Base-by-base conservation (phyloP, 2,113 vertebrate species). In the Chamaetylas fuelleborni region DNA sequence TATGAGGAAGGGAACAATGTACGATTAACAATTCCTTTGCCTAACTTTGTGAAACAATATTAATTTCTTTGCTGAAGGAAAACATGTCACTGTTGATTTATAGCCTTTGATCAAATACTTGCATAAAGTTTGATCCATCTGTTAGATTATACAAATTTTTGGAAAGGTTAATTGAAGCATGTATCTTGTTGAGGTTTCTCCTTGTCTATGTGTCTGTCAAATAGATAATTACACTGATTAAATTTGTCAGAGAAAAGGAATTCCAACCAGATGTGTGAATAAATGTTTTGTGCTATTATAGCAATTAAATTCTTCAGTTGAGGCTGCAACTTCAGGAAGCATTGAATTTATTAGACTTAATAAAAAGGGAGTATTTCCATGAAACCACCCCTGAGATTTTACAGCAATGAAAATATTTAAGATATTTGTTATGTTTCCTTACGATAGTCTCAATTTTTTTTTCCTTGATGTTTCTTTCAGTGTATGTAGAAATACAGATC, bases 281-380 rank as follows among this genome's bases (percentile, higher is more conserved):
- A 82, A 84, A 88, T 80, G 31, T 78, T 95, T 96, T 80, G 72
- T 88, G 56, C 60, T 69, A 40, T 82, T 94, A 69, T 19, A 94
- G 56, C 76, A 94, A 96, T 95, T 95, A 93, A 93, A 94, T 81
- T 91, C 60, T 93, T 92, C 45, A 51, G 47, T 86, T 95, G 79
- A 88, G 29, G 26, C 85, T 80, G 43, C 58, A 88, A 10, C 47
- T 95, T 88, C 67, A 88, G 93, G 89, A 96, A 96, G 33, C 28
- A 54, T 1, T 92, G 78, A 91, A 76, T 93, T 95, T 91, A 92
- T 91, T 89, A 79, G 70, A n/a, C 54, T 80, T 92, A 56, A 90
- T 93, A 94, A 92, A 89, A 87, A 66, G 7, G 16, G 18, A 5
- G 5, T 85, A 31, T 92, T 93, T 86, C 69, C 14, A n/a, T 93